A percentile compares a stretch with the other conserved stretches of the same genome.
Evolutionary conservation across 1,140 invertebrate genomes (phyloP).

Genomic region (Drosophila ficusphila): DNA sequence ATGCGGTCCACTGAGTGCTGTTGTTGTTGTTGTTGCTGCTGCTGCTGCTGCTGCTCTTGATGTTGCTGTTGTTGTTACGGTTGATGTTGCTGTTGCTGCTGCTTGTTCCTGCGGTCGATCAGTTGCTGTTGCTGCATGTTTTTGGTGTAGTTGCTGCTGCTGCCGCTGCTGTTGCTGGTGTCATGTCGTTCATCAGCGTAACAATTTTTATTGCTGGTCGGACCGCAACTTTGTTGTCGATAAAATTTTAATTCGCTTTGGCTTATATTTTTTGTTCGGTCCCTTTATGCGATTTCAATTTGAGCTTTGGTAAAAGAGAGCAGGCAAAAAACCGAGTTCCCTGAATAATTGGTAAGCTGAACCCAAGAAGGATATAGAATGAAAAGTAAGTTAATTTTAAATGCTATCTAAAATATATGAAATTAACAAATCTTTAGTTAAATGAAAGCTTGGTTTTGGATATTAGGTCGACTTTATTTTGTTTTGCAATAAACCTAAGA

Average conservation of each 20-base stretch:
- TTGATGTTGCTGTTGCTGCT: conserved; percentile 13
- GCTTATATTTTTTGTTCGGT: conserved; percentile 46
- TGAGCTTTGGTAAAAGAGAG: conserved; percentile 15
- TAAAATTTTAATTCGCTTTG: conserved; percentile 79
- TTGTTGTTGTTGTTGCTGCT: conserved; percentile 26
- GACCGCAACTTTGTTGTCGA: conserved; percentile 78
- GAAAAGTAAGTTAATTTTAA: too few species aligned
- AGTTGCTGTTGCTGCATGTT: conserved; percentile 54
- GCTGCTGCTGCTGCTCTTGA: too few species aligned
- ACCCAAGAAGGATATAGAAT: too few species aligned
- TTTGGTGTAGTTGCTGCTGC: conserved; percentile 29
- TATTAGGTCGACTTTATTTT: too few species aligned
- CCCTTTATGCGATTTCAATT: conserved; percentile 43
- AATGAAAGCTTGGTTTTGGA: too few species aligned
- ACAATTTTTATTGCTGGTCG: conserved; percentile 67
- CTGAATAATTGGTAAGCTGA: neutral
- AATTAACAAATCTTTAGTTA: too few species aligned
- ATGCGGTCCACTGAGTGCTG: conserved; percentile 50
- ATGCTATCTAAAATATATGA: too few species aligned
- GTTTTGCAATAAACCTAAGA: too few species aligned
- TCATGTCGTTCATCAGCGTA: conserved; percentile 71
- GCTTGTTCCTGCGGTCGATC: conserved; percentile 67
- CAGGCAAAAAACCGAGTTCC: neutral
- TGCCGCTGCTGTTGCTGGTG: conserved; percentile 41
- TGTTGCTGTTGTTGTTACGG: conserved; percentile 6